Conservation (phyloP, 2,888 invertebrate genomes). For the Idaea biselata region DNA sequence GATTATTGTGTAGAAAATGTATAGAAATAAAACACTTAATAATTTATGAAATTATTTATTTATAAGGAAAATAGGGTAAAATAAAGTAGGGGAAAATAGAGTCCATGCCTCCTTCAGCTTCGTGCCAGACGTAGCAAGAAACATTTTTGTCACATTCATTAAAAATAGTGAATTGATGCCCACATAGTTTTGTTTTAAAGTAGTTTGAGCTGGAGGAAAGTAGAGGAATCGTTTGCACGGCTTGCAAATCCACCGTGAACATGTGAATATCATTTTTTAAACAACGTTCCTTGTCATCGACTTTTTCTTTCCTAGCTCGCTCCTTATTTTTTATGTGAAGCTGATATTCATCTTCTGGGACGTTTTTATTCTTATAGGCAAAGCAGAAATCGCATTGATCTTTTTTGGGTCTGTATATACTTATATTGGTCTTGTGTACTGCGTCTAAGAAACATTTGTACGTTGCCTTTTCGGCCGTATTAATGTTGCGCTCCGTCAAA, state of each 20-base stretch:
- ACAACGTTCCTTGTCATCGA: background rate
- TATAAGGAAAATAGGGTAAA: too few relatives aligned
- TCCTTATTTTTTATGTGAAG: background rate
- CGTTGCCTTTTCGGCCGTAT: background rate
- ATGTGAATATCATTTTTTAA: background rate
- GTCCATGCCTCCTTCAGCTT: slow-evolving; percentile 10
- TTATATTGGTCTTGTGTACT: slow-evolving; percentile 1
- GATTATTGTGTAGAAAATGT: too few relatives aligned
- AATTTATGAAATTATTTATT: too few relatives aligned
- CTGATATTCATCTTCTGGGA: background rate
- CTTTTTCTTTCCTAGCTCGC: background rate
- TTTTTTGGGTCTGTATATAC: slow-evolving; percentile 11
- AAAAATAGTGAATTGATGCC: slow-evolving; percentile 12
- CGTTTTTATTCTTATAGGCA: slow-evolving; percentile 12
- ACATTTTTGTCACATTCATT: slow-evolving; percentile 6
- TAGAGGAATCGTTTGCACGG: background rate
- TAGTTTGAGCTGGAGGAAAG: background rate
- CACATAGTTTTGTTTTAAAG: background rate
- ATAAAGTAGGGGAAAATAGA: too few relatives aligned
- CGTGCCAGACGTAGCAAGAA: slow-evolving; percentile 13
- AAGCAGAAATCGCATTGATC: slow-evolving; percentile 10
- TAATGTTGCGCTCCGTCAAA: background rate
- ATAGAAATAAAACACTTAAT: too few relatives aligned
- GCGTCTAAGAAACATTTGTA: background rate
- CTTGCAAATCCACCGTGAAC: slow-evolving; percentile 10